Base-by-base conservation (phyloP, 2,113 vertebrate species). In the Engystomops pustulosus region DNA sequence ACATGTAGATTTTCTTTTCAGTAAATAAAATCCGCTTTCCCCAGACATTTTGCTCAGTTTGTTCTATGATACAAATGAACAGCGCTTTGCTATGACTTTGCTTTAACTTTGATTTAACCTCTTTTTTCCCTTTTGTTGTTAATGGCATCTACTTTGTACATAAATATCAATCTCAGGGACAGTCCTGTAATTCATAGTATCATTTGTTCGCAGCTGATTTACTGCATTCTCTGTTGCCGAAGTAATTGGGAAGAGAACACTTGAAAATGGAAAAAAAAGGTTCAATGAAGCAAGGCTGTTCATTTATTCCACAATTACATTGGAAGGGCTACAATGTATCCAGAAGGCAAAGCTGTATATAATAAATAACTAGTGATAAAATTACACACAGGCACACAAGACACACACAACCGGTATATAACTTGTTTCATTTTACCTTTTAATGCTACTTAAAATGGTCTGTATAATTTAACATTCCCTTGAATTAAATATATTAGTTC, bases 31-130 rank as follows among this genome's bases (percentile, higher is more conserved):
- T 9, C 6, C 14, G 41, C 4, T 58, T 32, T 51, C 47, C 5
- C 34, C 60, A 78, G 17, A 34, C n/a, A 60, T 60, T 78, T 78
- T 38, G 30, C 34, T 53, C 45, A 30, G 18, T 53, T 12, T 69
- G 18, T 53, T 69, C 14, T 18, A 51, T 55, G 65, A 23, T 81
- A 51, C 14, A 71, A 53, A 17, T 49, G 18, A 23, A 71, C 11
- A 65, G 6, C 18, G 27, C 51, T 45, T 83, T 76, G 58, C 18
- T 20, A 76, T 47, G 71, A 76, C 81, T 83, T 81, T 81, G 49
- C 34, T 27, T 76, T 83, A 75, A 83, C 81, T 76, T 83, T 74
- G 25, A 75, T 83, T 65, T 83, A 65, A 75, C 81, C 70, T 83
- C 58, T 60, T 23, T 69, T 71, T 58, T 74, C 1, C 20, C 5